phyloP scores from a whole-genome alignment of 1,140 invertebrate species.

The Agraylea sexmaculata region DNA sequence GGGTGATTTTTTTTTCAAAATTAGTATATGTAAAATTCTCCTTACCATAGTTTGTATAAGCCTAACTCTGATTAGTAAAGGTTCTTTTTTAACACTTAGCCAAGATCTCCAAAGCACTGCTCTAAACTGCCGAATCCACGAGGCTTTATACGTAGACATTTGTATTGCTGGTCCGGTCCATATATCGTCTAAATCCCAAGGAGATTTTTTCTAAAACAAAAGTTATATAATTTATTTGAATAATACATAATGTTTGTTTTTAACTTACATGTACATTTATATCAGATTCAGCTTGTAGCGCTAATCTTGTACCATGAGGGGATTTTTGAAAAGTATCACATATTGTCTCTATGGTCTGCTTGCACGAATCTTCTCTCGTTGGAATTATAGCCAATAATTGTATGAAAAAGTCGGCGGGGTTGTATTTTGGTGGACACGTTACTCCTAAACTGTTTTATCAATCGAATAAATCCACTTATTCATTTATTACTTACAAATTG shows the following conservation, averaged over 20 bases:
- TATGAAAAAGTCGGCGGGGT: slow-evolving; percentile 94
- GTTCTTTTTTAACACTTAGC: slow-evolving; percentile 78
- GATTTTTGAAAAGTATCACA: slow-evolving; percentile 61
- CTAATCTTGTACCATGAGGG: slow-evolving; percentile 46
- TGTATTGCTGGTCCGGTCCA: slow-evolving; percentile 26
- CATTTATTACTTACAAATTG: slow-evolving; percentile 3
- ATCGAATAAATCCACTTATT: too few relatives aligned
- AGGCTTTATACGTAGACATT: slow-evolving; percentile 64
- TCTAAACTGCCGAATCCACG: slow-evolving; percentile 78
- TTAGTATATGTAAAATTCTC: not conserved
- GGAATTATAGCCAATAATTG: slow-evolving; percentile 80
- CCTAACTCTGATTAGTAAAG: slow-evolving; percentile 77
- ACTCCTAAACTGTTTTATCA: slow-evolving; percentile 65
- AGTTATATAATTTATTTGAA: not conserved
- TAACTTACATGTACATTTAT: slow-evolving; percentile 29
- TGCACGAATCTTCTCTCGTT: slow-evolving; percentile 61
- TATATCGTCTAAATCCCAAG: slow-evolving; percentile 30
- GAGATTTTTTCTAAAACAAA: slow-evolving; percentile 27
- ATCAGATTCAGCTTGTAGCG: slow-evolving; percentile 39
- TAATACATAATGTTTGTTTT: not conserved
- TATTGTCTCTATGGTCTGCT: slow-evolving; percentile 61
- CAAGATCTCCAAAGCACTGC: slow-evolving; percentile 86
- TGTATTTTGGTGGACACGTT: slow-evolving; percentile 77
- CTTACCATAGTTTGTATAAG: slow-evolving; percentile 80
- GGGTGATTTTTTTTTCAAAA: too few relatives aligned